phyloP scores from a whole-genome alignment of 92 coral and sea anemone genomes.

The Galaxea fascicularis region DNA sequence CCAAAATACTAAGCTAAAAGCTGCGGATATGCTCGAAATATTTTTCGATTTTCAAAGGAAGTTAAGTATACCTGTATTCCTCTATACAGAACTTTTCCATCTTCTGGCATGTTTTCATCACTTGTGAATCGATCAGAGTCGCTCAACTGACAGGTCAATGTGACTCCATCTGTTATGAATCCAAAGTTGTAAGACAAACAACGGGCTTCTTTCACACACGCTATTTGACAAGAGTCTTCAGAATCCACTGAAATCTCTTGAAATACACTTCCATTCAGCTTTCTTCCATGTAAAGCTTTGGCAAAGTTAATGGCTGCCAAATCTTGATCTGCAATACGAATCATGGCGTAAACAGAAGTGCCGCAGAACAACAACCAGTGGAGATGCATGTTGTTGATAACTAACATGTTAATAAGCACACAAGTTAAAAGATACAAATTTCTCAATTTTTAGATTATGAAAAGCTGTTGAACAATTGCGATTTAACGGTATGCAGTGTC shows the following conservation, averaged over 20 bases:
- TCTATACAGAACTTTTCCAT: background rate
- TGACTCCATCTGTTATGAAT: background rate
- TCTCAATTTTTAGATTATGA: too few species aligned
- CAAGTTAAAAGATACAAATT: too few species aligned
- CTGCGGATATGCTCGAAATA: background rate
- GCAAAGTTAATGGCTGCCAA: background rate
- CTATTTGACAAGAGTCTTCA: background rate
- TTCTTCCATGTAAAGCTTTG: background rate
- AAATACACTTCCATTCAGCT: background rate
- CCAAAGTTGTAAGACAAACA: slow-evolving; percentile 13
- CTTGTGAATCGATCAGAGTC: slow-evolving; percentile 21
- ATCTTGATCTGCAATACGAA: background rate
- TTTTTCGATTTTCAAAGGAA: background rate
- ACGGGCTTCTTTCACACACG: background rate
- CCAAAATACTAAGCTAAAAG: too few species aligned
- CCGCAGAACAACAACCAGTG: background rate
- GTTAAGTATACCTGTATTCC: background rate
- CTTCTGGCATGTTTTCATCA: background rate
- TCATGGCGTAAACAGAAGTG: background rate
- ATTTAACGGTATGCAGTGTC: too few species aligned
- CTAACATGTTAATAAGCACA: too few species aligned
- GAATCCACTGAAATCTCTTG: background rate
- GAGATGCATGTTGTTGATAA: background rate
- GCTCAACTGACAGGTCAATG: slow-evolving; percentile 2
- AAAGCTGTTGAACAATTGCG: too few species aligned